A percentile compares a stretch with the other conserved stretches of the same genome.
These are phyloP conservation scores for Anableps anableps DNA, from an alignment of 2,797 vertebrate species.

Conservation along the genomic window DNA sequence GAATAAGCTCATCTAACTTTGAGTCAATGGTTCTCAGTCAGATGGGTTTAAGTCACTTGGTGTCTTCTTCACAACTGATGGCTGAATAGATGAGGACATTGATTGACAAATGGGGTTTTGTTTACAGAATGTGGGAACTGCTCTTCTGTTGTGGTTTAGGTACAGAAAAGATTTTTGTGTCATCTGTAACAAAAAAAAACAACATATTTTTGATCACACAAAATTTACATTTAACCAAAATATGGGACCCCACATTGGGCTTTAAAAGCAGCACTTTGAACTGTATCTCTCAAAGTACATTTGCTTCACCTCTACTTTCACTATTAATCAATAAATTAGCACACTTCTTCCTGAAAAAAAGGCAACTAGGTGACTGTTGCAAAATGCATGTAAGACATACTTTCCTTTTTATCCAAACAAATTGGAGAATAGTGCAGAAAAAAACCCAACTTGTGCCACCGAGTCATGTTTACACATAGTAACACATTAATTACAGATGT, in stretches of 20 bases:
- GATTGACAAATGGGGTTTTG: too few species aligned
- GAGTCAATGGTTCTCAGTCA: too few species aligned
- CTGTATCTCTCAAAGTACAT: slow-evolving; percentile 51
- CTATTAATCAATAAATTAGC: slow-evolving; percentile 58
- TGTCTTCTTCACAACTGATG: too few species aligned
- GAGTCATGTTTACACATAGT: background rate
- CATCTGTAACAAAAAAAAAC: background rate
- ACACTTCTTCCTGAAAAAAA: slow-evolving; percentile 50
- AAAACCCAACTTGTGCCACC: slow-evolving; percentile 1
- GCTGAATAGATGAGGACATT: too few species aligned
- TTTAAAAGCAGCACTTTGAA: slow-evolving; percentile 60
- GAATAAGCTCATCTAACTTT: too few species aligned
- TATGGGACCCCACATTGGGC: slow-evolving; percentile 48
- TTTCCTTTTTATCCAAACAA: background rate
- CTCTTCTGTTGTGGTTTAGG: background rate
- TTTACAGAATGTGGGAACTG: too few species aligned
- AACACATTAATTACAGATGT: background rate
- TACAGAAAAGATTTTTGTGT: background rate
- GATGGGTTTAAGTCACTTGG: too few species aligned
- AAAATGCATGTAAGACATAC: slow-evolving; percentile 5
- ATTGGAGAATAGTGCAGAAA: background rate
- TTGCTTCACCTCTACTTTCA: slow-evolving; percentile 36
- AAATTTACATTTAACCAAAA: slow-evolving; percentile 23
- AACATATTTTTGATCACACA: background rate
- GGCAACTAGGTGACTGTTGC: slow-evolving; percentile 9